Conservation (phyloP, 2,797 vertebrate species). For the Melanotaenia nigrans region DNA sequence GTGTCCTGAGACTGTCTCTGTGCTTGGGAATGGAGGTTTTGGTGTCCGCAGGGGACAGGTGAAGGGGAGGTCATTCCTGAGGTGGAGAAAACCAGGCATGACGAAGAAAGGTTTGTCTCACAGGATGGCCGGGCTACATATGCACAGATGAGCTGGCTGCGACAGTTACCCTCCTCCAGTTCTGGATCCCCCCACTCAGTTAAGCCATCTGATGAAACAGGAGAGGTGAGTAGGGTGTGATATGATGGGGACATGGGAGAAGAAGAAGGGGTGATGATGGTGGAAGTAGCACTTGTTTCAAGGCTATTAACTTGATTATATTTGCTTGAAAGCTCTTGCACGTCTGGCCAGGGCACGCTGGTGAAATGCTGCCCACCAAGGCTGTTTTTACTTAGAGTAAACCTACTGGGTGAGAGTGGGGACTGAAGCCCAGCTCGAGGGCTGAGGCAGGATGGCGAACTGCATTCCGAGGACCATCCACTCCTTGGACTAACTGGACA, state of each 20-base stretch:
- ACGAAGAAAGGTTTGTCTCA: conserved; percentile 33
- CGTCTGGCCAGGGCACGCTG: conserved; percentile 80
- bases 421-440: conserved; percentile 54
- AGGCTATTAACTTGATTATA: conserved; percentile 60
- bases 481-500: conserved; percentile 59
- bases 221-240: conserved; percentile 3
- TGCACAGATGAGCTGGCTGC: conserved; percentile 81
- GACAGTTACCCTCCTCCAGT: conserved; percentile 63
- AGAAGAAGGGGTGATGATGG: conserved; percentile 15
- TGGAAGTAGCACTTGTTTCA: conserved; percentile 20
- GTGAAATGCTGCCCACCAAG: conserved; percentile 72
- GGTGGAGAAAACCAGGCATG: conserved; percentile 31
- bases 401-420: conserved; percentile 45
- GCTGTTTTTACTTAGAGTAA: conserved; percentile 44
- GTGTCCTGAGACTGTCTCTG: conserved; percentile 24
- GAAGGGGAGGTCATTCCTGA: conserved; percentile 32
- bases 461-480: conserved; percentile 59
- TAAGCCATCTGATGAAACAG: conserved; percentile 32
- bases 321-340: conserved; percentile 73
- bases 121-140: conserved; percentile 66
- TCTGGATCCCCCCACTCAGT: conserved; percentile 62
- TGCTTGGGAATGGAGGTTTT: conserved; percentile 26
- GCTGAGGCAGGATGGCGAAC: conserved; percentile 67
- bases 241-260: conserved; percentile 5
- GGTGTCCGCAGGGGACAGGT: conserved; percentile 19